These are phyloP conservation scores for Esox niger DNA, from an alignment of 2,113 vertebrate genomes.

Conservation along the genomic window DNA sequence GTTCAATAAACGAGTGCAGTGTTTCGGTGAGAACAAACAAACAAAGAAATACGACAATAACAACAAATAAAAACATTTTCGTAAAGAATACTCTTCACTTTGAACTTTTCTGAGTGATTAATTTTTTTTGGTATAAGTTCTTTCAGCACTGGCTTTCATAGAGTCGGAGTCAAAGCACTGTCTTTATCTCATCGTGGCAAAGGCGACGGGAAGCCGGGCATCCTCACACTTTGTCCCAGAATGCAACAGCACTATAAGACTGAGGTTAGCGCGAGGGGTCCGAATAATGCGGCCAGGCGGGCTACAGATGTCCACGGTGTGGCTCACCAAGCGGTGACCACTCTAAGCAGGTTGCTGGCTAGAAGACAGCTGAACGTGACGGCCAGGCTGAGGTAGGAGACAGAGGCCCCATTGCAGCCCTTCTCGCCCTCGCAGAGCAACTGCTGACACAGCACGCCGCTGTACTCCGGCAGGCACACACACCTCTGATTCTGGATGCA, in stretches of 20 bases:
- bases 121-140: too few species aligned
- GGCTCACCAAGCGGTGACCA: conserved; percentile 5
- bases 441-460: conserved; percentile 81
- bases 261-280: background rate
- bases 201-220: too few species aligned
- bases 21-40: too few species aligned
- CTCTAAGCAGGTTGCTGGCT: conserved; percentile 44
- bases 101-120: too few species aligned
- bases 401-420: conserved; percentile 60
- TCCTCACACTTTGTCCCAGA: conserved; percentile 12
- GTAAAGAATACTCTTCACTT: too few species aligned
- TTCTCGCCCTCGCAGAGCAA: conserved; percentile 61
- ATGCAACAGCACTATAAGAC: conserved; percentile 22
- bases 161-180: background rate
- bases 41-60: too few species aligned
- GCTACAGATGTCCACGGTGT: conserved; percentile 12
- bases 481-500: conserved; percentile 87
- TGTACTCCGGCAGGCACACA: conserved; percentile 76
- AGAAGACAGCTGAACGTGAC: conserved; percentile 64
- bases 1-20: too few species aligned
- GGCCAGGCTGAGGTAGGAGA: conserved; percentile 46
- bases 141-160: too few species aligned
- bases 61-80: too few species aligned
- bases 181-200: too few species aligned
- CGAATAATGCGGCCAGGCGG: background rate